Evolutionary conservation across 2,888 invertebrate species (phyloP).

Genomic region (Spisula subtruncata): DNA sequence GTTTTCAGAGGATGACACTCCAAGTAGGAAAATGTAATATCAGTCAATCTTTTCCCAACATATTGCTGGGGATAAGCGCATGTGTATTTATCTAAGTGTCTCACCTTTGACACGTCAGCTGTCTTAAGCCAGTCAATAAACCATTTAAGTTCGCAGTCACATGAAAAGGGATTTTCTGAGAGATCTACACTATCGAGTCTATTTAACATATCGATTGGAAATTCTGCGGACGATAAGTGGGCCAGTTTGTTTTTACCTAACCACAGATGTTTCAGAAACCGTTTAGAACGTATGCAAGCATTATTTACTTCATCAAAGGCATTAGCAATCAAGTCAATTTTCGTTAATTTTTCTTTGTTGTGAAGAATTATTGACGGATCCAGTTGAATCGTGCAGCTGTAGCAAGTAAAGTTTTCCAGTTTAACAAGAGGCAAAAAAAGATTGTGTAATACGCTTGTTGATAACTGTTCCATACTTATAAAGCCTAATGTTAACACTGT

Average conservation of each 20-base stretch:
- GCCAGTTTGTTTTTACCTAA: neutral
- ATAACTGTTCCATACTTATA: neutral
- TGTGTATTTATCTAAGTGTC: neutral
- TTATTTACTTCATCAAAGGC: too few relatives aligned
- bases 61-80: neutral
- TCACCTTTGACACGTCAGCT: neutral
- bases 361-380: neutral
- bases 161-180: neutral
- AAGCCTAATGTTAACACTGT: neutral
- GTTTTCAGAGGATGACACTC: slow-evolving; percentile 26
- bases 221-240: neutral
- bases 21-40: slow-evolving; percentile 8
- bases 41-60: neutral
- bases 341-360: neutral
- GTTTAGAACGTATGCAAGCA: neutral
- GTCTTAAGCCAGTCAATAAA: slow-evolving; percentile 19
- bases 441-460: neutral
- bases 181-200: neutral
- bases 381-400: too few relatives aligned
- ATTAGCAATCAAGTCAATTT: neutral
- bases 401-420: too few relatives aligned
- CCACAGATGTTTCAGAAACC: neutral
- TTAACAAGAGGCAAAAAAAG: too few relatives aligned
- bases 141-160: slow-evolving; percentile 17
- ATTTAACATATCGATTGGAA: neutral